These are phyloP conservation scores for Salvelinus namaycush DNA, from an alignment of 2,113 vertebrate genomes.

Conservation along the genomic window DNA sequence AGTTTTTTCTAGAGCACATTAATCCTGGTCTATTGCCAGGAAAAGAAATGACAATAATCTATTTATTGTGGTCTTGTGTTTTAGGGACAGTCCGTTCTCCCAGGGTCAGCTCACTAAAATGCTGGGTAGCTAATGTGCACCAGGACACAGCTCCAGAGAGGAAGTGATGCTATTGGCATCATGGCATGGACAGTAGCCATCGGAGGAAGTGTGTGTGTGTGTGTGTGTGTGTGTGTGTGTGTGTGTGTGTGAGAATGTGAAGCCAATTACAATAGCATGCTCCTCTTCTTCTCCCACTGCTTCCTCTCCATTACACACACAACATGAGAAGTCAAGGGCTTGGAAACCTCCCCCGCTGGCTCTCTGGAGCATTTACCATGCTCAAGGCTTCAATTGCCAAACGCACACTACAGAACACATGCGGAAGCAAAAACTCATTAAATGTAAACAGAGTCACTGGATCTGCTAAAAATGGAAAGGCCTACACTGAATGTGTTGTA, in stretches of 20 bases:
- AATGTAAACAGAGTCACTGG: too few species aligned
- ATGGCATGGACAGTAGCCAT: background rate
- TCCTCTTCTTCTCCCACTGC: background rate
- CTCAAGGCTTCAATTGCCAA: too few species aligned
- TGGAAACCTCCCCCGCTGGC: too few species aligned
- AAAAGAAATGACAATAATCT: background rate
- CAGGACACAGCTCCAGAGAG: background rate
- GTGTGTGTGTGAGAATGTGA: background rate
- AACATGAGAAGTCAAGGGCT: background rate
- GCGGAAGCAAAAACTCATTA: too few species aligned
- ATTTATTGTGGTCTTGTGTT: background rate
- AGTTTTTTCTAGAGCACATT: background rate
- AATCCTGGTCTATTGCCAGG: background rate
- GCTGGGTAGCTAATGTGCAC: background rate
- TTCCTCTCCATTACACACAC: background rate
- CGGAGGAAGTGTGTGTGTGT: background rate
- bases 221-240: too few species aligned
- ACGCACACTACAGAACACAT: too few species aligned
- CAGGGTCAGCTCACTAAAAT: constrained; percentile 8
- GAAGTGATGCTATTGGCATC: background rate
- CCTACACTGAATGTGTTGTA: too few species aligned
- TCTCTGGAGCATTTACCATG: too few species aligned
- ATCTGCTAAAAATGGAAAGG: too few species aligned
- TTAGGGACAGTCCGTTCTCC: background rate
- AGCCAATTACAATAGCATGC: background rate